Evolutionary conservation across 2,797 vertebrate species (phyloP), one percentile per base, ranked within the genome.

Genomic region (Poecilia wingei): DNA sequence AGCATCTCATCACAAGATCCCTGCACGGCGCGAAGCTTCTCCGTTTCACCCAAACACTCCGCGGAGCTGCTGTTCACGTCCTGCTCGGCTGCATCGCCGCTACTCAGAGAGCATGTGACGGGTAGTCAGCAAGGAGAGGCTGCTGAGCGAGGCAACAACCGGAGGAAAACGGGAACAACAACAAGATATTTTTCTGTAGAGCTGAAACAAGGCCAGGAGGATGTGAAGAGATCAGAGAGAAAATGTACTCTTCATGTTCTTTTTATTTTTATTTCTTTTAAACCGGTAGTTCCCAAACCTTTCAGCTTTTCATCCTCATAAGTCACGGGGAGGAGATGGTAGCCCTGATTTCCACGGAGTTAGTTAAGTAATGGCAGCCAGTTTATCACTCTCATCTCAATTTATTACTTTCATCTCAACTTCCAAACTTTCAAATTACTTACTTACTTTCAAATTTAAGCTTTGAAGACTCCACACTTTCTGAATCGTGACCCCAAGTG

Each of bases 1-100:
- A 86, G 90, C 91, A 84, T 86, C 91, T 85, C 79, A 87, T 88
- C 92, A 89, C 91, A 86, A 82, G 88, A 77, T 78, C 79, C 89
- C 87, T 86, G 89, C 90, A 91, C 81, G 72, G 82, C 46, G 79
- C 77, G 78, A 81, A 3, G 12, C 76, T 84, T 75, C 71, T 22
- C 79, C 79, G 9, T 79, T 85, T 82, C 72, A 76, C 81, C 88
- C 69, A 78, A 71, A 87, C 80, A 82, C 78, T 79, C 78, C 74
- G 71, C 80, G 64, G 80, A 79, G 76, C 74, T 88, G 73, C 85
- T 76, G 84, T 88, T 92, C 89, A 88, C 25, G 88, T 77, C 68
- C 77, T 0, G 18, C 76, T 85, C 55, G 5, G 68, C n/a, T 28
- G 76, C 79, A 57, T 70, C 83, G 81, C 87, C 78, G 10, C 53